Base-by-base conservation (phyloP, 2,797 vertebrate genomes). In the Peromyscus melanophrys region DNA sequence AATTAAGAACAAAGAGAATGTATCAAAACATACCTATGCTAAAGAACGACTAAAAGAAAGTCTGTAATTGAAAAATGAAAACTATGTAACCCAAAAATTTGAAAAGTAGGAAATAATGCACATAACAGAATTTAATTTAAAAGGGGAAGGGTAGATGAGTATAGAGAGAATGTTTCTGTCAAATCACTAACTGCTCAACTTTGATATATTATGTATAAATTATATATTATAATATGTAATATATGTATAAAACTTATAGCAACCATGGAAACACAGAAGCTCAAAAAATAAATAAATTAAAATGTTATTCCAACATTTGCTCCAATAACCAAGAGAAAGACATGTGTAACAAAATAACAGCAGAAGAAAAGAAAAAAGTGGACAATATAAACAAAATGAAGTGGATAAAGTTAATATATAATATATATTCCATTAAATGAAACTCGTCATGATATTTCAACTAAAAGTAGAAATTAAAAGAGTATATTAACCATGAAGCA, bases 231-330 rank as follows among this genome's bases (percentile, higher is more conserved):
- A n/a, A n/a, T n/a, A n/a, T n/a, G n/a, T n/a, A n/a, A n/a, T 12
- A 49, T 63, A 9, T 31, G 19, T 23, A 16, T 31, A 73, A 78
- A 78, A 67, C 4, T n/a, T 71, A 57, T 25, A 46, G 17, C 7
- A 86, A 85, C 34, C 29, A 49, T 71, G 67, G 25, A 55, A 77
- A 86, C 61, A 90, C 17, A 69, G 65, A 93, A 93, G 87, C 37
- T 90, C 40, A 65, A 88, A 90, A 87, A 21, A 67, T 12, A 90
- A 2, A 81, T 81, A 67, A 85, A 92, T 86, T 65, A 71, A 94
- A 86, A 49, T 92, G 16, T 19, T n/a, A 46, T 40, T 73, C n/a
- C 43, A 83, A 92, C 81, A 87, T 37, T 86, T 77, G 17, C 73
- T 82, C 67, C 63, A 71, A 61, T 34, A 69, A 63, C 10, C 37